These are phyloP conservation scores for Puffinus mauretanicus DNA, from an alignment of 2,113 vertebrate species.

Conservation along the genomic window DNA sequence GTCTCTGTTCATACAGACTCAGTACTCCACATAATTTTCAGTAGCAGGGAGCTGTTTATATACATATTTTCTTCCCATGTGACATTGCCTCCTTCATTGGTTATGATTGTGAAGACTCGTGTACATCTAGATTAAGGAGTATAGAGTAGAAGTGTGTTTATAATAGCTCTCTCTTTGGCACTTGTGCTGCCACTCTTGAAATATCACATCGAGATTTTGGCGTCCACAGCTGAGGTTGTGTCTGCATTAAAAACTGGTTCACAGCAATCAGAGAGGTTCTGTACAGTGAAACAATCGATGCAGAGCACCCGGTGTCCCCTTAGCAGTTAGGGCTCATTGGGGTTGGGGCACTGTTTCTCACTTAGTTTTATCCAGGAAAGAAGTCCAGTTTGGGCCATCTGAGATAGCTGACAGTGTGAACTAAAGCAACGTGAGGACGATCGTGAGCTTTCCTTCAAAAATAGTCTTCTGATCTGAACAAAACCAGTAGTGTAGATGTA, in stretches of 20 bases:
- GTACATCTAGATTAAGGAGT: constrained; percentile 32
- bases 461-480: neutral
- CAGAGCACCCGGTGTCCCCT: neutral
- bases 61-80: constrained; percentile 45
- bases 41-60: constrained; percentile 37
- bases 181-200: constrained; percentile 46
- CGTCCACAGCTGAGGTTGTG: constrained; percentile 13
- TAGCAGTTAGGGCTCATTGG: neutral
- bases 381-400: neutral
- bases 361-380: neutral
- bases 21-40: constrained; percentile 40
- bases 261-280: neutral
- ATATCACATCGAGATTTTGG: constrained; percentile 35
- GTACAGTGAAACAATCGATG: neutral
- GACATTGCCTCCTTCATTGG: constrained; percentile 4
- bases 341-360: neutral
- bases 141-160: neutral
- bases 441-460: neutral
- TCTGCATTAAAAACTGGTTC: constrained; percentile 36
- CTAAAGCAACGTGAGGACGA: neutral
- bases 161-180: constrained; percentile 47
- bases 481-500: neutral
- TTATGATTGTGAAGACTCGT: constrained; percentile 13
- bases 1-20: constrained; percentile 22
- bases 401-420: neutral